phyloP scores from a whole-genome alignment of 35 echinoderm and acorn worm species.

The Stichopus chloronotus region DNA sequence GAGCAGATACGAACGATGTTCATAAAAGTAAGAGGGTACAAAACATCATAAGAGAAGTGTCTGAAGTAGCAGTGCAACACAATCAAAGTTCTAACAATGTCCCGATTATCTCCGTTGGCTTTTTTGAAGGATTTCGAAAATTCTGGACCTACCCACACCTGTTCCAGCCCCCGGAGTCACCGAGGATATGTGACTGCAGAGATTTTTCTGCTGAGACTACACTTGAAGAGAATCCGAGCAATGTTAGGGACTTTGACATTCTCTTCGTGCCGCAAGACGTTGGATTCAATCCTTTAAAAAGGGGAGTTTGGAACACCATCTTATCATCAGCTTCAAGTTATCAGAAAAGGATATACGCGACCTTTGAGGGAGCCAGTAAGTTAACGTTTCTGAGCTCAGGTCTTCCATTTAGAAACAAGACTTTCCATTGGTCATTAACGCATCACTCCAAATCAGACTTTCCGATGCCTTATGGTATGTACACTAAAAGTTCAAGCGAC shows the following conservation, averaged over 20 bases:
- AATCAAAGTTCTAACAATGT: background rate
- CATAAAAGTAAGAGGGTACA: background rate
- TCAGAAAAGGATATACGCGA: constrained; percentile 44
- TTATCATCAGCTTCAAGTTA: background rate
- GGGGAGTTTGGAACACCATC: background rate
- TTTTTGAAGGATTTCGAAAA: constrained; percentile 18
- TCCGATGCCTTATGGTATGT: constrained; percentile 25
- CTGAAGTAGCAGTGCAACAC: background rate
- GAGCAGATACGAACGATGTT: background rate
- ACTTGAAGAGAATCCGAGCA: background rate
- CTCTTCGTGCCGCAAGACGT: constrained; percentile 42
- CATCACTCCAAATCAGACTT: constrained; percentile 45
- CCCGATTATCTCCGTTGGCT: constrained; percentile 14
- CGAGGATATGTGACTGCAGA: constrained; percentile 6
- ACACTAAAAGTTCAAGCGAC: background rate
- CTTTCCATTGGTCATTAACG: constrained; percentile 32
- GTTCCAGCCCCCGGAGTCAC: background rate
- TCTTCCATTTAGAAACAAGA: background rate
- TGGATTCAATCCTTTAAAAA: background rate
- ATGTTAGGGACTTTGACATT: background rate
- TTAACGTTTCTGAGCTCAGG: background rate
- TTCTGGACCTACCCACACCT: background rate
- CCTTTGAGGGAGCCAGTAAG: constrained; percentile 36
- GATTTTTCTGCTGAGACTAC: background rate
- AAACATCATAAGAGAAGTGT: background rate